Evolutionary conservation across 2,113 vertebrate genomes (phyloP).

Genomic region (Chrysemys picta): DNA sequence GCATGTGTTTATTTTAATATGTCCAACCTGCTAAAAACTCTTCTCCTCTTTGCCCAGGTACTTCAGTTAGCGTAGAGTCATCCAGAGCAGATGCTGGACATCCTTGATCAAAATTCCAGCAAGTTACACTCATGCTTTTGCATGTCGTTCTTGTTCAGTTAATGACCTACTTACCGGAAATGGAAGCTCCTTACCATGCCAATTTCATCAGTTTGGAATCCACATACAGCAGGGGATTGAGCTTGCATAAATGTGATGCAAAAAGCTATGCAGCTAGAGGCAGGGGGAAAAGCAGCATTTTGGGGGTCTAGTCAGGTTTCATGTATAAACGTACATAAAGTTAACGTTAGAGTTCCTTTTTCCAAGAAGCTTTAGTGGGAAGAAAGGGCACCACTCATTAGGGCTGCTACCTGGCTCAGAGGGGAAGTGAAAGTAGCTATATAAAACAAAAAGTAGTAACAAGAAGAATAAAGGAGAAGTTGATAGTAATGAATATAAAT

Average conservation of each 20-base stretch:
- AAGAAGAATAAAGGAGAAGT: neutral
- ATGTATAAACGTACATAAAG: neutral
- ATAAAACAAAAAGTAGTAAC: neutral
- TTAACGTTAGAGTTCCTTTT: neutral
- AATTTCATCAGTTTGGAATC: neutral
- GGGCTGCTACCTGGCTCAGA: neutral
- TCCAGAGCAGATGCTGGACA: neutral
- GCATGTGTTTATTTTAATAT: neutral
- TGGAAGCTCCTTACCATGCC: neutral
- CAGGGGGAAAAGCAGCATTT: neutral
- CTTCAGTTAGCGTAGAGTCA: neutral
- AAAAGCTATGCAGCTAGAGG: neutral
- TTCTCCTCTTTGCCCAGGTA: neutral
- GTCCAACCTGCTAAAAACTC: neutral
- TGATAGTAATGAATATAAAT: neutral
- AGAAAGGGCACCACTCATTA: neutral
- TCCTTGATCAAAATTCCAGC: neutral
- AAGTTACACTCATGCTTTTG: neutral
- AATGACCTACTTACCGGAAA: neutral
- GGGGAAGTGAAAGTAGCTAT: neutral
- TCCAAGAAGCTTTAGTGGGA: neutral
- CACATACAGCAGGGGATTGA: neutral
- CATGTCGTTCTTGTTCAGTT: neutral
- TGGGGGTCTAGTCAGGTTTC: neutral
- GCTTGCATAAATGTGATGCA: rapidly evolving